These are phyloP conservation scores for Nomada fabriciana DNA, from an alignment of 2,888 invertebrate genomes.

Conservation along the genomic window DNA sequence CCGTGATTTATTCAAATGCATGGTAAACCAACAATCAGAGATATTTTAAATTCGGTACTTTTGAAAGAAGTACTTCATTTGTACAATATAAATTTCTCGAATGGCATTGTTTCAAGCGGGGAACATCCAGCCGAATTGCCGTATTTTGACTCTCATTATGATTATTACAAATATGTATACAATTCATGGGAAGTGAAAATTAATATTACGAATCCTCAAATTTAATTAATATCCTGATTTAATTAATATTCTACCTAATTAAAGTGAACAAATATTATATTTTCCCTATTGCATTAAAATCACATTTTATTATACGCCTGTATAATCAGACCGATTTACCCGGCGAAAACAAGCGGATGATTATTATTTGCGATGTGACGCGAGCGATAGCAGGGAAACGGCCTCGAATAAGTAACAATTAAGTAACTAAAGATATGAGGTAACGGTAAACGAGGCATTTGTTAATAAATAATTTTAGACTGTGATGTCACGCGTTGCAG, in stretches of 20 bases:
- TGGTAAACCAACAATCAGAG: no score
- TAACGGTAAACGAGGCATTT: constrained; percentile 50
- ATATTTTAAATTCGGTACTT: no score
- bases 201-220: not conserved
- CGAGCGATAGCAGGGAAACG: constrained; percentile 29
- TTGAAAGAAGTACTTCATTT: no score
- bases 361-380: constrained; percentile 14
- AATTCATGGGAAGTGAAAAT: not conserved
- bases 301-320: not conserved
- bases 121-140: not conserved
- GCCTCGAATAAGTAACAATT: constrained; percentile 46
- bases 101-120: not conserved
- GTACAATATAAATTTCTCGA: no score
- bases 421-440: constrained; percentile 53
- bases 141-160: not conserved
- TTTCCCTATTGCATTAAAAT: not conserved
- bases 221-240: no score
- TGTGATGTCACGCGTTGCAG: constrained; percentile 51
- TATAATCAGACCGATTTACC: no score
- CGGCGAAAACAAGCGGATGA: constrained; percentile 16
- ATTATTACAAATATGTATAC: not conserved
- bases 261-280: not conserved
- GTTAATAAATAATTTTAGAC: constrained; percentile 67
- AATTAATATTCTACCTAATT: no score
- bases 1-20: no score